phyloP scores from a whole-genome alignment of 2,797 vertebrate genomes.

The Sebastes alutus region DNA sequence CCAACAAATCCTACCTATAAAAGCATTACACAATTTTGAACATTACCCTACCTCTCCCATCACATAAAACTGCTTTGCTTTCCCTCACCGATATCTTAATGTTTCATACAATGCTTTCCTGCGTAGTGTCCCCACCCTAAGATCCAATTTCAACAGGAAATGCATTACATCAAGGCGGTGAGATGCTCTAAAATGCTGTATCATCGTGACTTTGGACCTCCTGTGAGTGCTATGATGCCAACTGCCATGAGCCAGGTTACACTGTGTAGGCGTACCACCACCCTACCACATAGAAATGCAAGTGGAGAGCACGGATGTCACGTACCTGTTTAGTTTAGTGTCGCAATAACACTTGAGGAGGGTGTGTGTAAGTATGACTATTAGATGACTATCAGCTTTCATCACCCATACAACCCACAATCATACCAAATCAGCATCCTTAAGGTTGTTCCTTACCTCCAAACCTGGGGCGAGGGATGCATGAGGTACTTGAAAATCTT shows the following conservation, averaged over 20 bases:
- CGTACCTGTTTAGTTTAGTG: not conserved
- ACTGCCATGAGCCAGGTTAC: not conserved
- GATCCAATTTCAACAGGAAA: not conserved
- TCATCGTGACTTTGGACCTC: constrained; percentile 4
- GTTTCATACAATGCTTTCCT: not conserved
- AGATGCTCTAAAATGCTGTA: not conserved
- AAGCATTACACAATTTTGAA: not conserved
- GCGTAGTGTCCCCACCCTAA: not conserved
- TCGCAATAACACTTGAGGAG: not conserved
- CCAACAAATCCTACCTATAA: not conserved
- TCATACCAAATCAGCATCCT: not conserved
- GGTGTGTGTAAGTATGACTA: not conserved
- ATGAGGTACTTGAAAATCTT: not conserved
- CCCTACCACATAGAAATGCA: not conserved
- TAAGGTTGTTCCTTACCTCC: not conserved
- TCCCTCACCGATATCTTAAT: not conserved
- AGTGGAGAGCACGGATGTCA: not conserved
- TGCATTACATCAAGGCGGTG: too few relatives aligned
- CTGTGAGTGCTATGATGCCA: not conserved
- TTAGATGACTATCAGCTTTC: not conserved
- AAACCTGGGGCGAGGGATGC: not conserved
- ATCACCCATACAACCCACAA: not conserved
- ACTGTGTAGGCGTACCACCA: not conserved
- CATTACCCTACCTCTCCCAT: not conserved
- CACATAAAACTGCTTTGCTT: not conserved